Evolutionary conservation across 2,113 vertebrate species (phyloP), one percentile per base, ranked within the genome.

Genomic region (Cariama cristata): DNA sequence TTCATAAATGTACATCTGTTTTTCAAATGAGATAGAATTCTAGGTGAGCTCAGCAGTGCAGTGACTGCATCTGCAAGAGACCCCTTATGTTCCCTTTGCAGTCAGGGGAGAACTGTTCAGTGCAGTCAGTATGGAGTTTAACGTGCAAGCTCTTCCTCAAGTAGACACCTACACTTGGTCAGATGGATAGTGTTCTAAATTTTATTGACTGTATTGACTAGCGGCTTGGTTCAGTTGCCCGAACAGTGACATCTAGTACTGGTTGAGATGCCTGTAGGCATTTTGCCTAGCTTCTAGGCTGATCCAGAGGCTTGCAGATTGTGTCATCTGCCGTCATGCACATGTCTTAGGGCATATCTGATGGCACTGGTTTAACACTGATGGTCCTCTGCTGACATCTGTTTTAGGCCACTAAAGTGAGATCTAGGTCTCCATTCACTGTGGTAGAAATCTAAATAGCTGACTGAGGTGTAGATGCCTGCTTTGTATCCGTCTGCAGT

Each of bases 1-100:
- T 71, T 40, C 14, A 28, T 58, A 71, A 71, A 55, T 7, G 3
- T 32, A 13, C 0, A 0, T 24, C 1, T 12, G 6, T 18, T 69
- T 87, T 89, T 76, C 16, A 53, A 81, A 32, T 30, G 15, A 60
- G 13, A 5, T 4, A 16, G 52, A 59, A 52, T 72, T 87, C 63
- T 72, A 56, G 10, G 20, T n/a, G 20, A 67, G 38, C 18, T 28
- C 58, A 79, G 56, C 23, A 67, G 6, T 71, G 45, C 27, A 16
- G n/a, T 49, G n/a, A 27, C 24, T 35, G 40, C 32, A 6, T 52
- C 30, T 80, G 75, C 63, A 56, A 12, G 27, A 58, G 16, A 40
- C 10, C 6, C 12, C 50, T 33, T 26, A 5, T 0, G 2, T 52
- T 35, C 40, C 16, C 16, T 64, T 14, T 38, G 44, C 35, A 23